A percentile compares a stretch with the other conserved stretches of the same genome.
phyloP scores from a whole-genome alignment of 2,797 vertebrate species.

The Tapirus indicus region DNA sequence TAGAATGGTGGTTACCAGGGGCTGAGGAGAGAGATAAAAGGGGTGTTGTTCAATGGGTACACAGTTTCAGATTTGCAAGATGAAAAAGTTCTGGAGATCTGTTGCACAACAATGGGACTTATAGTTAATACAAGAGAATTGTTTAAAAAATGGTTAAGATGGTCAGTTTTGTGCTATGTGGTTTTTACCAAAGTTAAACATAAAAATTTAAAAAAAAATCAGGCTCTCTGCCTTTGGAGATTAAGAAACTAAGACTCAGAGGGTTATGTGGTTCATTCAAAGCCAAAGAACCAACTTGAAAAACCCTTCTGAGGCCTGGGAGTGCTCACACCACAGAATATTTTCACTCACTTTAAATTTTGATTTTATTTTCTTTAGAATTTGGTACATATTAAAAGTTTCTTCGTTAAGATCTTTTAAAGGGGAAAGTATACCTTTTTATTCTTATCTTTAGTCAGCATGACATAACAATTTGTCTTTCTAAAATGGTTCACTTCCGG shows the following conservation, averaged over 20 bases:
- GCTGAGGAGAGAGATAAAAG: background rate
- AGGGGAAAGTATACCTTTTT: background rate
- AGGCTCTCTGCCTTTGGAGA: background rate
- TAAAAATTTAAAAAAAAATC: background rate
- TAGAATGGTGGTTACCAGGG: background rate
- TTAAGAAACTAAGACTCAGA: constrained; percentile 19
- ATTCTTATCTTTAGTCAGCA: constrained; percentile 33
- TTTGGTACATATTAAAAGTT: background rate
- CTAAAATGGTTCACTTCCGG: background rate
- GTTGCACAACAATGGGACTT: background rate
- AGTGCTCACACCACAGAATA: background rate
- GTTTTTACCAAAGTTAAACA: background rate
- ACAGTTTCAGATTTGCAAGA: background rate
- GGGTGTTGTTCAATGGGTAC: background rate
- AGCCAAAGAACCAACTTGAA: constrained; percentile 11
- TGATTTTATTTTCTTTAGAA: background rate
- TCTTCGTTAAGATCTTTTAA: constrained; percentile 7
- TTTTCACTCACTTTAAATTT: background rate
- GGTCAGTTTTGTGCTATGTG: background rate
- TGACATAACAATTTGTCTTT: background rate
- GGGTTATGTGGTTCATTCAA: background rate
- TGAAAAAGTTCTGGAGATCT: background rate
- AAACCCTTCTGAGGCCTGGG: background rate
- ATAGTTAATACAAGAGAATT: background rate
- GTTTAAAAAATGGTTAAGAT: background rate